Percentiles rank a stretch among this genome's conserved stretches.
phyloP scores from a whole-genome alignment of 2,113 vertebrate genomes.

The Psittacus erithacus region DNA sequence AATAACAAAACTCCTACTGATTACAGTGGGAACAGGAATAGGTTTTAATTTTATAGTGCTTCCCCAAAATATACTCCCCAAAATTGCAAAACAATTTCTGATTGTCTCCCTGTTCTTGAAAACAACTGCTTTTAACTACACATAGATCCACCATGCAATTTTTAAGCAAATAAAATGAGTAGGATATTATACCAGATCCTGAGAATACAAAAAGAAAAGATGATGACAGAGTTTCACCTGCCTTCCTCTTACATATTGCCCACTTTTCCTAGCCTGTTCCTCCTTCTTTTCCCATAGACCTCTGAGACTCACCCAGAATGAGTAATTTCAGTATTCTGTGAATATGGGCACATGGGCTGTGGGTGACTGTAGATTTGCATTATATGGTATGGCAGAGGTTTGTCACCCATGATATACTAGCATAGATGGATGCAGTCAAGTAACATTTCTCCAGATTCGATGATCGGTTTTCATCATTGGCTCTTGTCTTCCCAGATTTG shows the following conservation, averaged over 20 bases:
- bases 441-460: neutral
- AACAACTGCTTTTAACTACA: neutral
- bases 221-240: neutral
- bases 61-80: neutral
- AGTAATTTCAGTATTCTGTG: neutral
- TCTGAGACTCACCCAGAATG: neutral
- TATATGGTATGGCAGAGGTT: neutral
- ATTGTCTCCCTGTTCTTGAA: neutral
- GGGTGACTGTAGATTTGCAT: neutral
- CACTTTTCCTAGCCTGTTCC: neutral
- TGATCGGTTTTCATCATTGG: neutral
- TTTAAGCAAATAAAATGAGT: neutral
- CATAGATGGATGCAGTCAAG: neutral
- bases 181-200: neutral
- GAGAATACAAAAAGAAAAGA: neutral
- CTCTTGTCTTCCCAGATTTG: constrained; percentile 4
- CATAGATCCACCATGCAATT: neutral
- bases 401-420: neutral
- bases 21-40: neutral
- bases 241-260: neutral
- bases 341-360: neutral
- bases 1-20: neutral
- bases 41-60: neutral
- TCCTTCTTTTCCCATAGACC: neutral
- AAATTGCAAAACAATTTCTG: neutral